These are phyloP conservation scores for Cynodonichthys magdalenae DNA, from an alignment of 2,797 vertebrate species.

Conservation along the genomic window DNA sequence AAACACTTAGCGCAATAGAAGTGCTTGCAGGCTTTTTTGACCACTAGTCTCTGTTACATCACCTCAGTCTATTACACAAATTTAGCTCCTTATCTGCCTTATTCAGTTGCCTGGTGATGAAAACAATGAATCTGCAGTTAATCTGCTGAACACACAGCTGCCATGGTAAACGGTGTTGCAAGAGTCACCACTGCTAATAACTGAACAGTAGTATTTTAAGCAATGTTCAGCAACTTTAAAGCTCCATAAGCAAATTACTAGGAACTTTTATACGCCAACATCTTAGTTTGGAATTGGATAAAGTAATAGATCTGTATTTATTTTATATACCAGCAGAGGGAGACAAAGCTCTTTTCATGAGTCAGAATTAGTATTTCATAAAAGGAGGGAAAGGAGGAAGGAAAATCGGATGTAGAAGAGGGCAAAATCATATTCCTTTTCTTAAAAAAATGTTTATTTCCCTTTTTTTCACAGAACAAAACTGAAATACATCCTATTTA, in stretches of 20 bases:
- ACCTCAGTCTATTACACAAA: constrained; percentile 6
- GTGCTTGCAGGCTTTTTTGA: background rate
- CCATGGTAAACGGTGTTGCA: background rate
- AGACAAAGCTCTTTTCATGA: background rate
- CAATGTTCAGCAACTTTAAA: background rate
- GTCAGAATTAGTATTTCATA: background rate
- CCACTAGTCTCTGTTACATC: constrained; percentile 10
- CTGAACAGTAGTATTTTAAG: background rate
- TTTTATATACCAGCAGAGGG: constrained; percentile 11
- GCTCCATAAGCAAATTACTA: background rate
- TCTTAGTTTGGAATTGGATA: no score
- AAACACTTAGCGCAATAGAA: no score
- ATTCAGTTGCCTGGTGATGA: constrained; percentile 17
- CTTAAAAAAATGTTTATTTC: background rate
- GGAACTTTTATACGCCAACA: no score
- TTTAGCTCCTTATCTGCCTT: constrained; percentile 40
- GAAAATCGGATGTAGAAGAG: background rate
- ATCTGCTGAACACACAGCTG: background rate
- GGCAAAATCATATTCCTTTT: background rate
- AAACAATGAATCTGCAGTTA: constrained; percentile 21
- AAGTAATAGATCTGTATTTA: no score
- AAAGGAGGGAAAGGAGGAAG: background rate
- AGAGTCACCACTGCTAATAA: background rate
- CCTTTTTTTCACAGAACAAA: background rate
- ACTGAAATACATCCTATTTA: background rate